Evolutionary conservation across 2,797 vertebrate species (phyloP).

Genomic region (Gallinago stenura): DNA sequence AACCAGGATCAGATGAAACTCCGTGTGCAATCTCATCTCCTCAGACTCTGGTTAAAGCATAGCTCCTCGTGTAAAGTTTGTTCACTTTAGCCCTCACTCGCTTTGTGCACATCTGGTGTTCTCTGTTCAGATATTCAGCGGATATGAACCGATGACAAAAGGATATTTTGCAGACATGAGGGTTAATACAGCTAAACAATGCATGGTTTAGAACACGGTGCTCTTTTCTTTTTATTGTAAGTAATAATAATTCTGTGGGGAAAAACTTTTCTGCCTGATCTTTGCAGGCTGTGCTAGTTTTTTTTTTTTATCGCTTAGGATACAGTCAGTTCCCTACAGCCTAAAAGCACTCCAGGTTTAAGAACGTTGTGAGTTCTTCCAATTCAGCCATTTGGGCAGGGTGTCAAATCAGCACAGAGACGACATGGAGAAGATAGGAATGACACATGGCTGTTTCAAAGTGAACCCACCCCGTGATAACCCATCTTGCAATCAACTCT

Average conservation of each 20-base stretch:
- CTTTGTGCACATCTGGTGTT: too few relatives aligned
- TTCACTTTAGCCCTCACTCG: background rate
- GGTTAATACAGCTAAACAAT: background rate
- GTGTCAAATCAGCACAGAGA: background rate
- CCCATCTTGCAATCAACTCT: background rate
- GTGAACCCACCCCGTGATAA: background rate
- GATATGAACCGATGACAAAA: background rate
- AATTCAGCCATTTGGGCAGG: background rate
- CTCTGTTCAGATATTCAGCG: background rate
- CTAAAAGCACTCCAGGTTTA: background rate
- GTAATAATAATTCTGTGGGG: background rate
- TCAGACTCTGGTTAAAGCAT: background rate
- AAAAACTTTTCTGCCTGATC: background rate
- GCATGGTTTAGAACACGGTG: background rate
- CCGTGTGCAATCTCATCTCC: background rate
- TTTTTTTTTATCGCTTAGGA: background rate
- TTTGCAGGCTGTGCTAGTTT: background rate
- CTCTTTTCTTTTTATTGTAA: background rate
- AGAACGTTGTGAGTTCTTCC: background rate
- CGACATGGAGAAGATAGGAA: background rate
- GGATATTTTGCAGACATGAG: background rate
- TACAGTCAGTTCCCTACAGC: background rate
- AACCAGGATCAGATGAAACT: background rate
- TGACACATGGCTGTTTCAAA: background rate
- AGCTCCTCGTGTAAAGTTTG: background rate